A percentile compares a stretch with the other conserved stretches of the same genome.
phyloP scores from a whole-genome alignment of 2,113 vertebrate genomes.

The Chunga burmeisteri region DNA sequence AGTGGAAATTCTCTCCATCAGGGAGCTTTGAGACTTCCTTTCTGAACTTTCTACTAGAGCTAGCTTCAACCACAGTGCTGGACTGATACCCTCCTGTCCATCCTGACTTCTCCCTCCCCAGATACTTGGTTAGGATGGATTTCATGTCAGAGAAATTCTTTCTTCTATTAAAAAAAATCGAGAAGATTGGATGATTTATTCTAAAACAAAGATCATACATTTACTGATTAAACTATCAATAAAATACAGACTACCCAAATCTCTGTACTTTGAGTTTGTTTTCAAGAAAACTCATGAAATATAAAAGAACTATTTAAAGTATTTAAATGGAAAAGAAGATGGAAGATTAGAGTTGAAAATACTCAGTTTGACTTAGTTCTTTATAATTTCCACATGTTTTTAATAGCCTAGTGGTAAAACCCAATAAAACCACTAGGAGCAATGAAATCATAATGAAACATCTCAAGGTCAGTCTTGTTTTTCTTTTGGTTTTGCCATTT shows the following conservation, averaged over 20 bases:
- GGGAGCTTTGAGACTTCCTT: background rate
- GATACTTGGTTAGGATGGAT: background rate
- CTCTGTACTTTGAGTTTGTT: background rate
- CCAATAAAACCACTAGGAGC: conserved; percentile 50
- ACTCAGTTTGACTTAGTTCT: background rate
- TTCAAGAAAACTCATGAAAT: background rate
- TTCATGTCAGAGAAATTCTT: background rate
- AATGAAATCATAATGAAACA: conserved; percentile 67
- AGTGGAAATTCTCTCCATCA: background rate
- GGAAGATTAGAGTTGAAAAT: conserved; percentile 17
- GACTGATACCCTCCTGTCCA: background rate
- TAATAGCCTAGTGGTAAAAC: conserved; percentile 47
- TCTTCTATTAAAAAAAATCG: background rate
- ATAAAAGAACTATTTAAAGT: background rate
- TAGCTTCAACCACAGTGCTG: background rate
- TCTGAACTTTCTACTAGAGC: background rate
- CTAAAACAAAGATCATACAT: background rate
- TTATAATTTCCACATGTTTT: conserved; percentile 54
- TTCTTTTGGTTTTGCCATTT: conserved; percentile 56
- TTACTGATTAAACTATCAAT: background rate
- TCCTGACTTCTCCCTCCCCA: background rate
- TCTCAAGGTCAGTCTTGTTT: conserved; percentile 47
- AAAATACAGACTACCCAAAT: background rate
- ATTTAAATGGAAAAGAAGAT: conserved; percentile 26
- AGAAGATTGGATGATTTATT: background rate